phyloP scores from a whole-genome alignment of 2,888 invertebrate genomes.

The Epicampocera succincta region DNA sequence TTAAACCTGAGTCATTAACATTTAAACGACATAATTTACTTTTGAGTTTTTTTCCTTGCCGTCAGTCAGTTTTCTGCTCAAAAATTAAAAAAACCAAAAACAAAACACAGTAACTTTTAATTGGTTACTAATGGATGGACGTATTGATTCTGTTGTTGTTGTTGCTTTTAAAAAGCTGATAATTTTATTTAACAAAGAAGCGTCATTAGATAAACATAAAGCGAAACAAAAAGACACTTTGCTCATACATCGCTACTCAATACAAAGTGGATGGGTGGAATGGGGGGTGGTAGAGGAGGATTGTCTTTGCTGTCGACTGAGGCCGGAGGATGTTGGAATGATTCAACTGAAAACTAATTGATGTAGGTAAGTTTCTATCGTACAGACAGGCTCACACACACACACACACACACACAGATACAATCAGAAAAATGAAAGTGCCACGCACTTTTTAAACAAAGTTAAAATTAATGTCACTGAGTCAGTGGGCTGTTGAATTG shows the following conservation, averaged over 20 bases:
- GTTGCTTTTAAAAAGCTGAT: constrained; percentile 19
- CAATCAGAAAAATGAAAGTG: background rate
- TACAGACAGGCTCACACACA: background rate
- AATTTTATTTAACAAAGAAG: constrained; percentile 29
- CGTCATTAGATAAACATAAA: constrained; percentile 28
- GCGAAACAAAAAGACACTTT: background rate
- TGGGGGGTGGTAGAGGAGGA: background rate
- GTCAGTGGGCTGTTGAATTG: constrained; percentile 10
- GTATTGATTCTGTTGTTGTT: constrained; percentile 18
- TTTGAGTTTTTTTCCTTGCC: background rate
- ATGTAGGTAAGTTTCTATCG: constrained; percentile 51
- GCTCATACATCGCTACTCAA: background rate
- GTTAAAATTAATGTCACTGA: constrained; percentile 7
- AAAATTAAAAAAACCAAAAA: constrained; percentile 6
- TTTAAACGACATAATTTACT: constrained; percentile 18
- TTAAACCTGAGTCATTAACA: constrained; percentile 52
- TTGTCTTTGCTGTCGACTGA: background rate
- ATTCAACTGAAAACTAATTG: constrained; percentile 38
- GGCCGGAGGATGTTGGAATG: background rate
- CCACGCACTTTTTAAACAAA: constrained; percentile 14
- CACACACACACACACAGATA: background rate
- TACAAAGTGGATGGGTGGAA: background rate
- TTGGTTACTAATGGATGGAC: constrained; percentile 15
- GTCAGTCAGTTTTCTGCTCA: constrained; percentile 6
- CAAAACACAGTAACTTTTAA: background rate